Evolutionary conservation across 2,888 invertebrate species (phyloP).

Genomic region (Rhaphigaster nebulosa): DNA sequence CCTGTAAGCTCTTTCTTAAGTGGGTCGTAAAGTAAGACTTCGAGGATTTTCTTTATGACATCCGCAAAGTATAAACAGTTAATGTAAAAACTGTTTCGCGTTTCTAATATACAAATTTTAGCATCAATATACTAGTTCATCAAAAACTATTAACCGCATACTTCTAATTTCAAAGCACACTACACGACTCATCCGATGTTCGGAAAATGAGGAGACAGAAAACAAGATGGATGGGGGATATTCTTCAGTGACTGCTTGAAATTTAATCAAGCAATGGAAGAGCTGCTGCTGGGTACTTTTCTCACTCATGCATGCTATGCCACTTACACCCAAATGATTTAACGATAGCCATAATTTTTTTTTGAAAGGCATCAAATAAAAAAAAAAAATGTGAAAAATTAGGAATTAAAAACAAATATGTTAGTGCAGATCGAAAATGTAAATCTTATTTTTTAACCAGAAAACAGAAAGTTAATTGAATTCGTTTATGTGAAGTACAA

Average conservation of each 20-base stretch:
- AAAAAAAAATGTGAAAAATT: no score
- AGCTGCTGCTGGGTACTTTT: neutral
- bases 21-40: neutral
- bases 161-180: neutral
- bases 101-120: neutral
- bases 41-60: constrained; percentile 11
- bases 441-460: no score
- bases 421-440: no score
- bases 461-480: no score
- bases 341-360: no score
- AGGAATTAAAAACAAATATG: no score
- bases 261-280: neutral
- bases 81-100: neutral
- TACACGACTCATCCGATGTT: neutral
- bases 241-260: neutral
- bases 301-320: no score
- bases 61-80: neutral
- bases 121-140: neutral
- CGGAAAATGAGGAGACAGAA: neutral
- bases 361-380: no score
- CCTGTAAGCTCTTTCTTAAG: neutral
- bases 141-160: neutral
- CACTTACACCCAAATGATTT: no score
- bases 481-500: no score
- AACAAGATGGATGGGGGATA: neutral